These are phyloP conservation scores for Sinocyclocheilus anophthalmus DNA, from an alignment of 2,113 vertebrate species.

Conservation along the genomic window DNA sequence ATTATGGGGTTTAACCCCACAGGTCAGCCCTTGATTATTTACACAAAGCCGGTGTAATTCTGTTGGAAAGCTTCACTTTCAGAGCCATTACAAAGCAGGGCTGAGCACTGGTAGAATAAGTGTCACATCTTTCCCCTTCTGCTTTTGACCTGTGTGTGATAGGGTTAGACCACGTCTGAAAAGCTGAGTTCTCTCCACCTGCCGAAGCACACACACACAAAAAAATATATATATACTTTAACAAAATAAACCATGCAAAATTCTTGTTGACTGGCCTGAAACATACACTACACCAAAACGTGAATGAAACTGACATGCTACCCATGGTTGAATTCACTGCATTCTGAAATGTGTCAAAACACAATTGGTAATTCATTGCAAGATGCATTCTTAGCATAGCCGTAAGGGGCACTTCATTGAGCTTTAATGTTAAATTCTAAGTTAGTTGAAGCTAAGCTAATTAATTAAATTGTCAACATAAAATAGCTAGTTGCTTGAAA, in stretches of 20 bases:
- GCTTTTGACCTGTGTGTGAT: slow-evolving; percentile 88
- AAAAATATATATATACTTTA: slow-evolving; percentile 12
- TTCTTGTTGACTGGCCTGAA: neutral
- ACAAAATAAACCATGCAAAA: slow-evolving; percentile 13
- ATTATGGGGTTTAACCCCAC: slow-evolving; percentile 97
- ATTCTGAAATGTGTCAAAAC: neutral
- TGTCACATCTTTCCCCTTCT: slow-evolving; percentile 81
- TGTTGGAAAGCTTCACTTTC: slow-evolving; percentile 86
- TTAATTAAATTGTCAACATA: neutral
- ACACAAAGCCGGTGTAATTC: slow-evolving; percentile 95
- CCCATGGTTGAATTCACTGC: neutral
- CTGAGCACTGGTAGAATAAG: slow-evolving; percentile 80
- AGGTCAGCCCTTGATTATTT: slow-evolving; percentile 98
- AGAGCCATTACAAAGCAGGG: slow-evolving; percentile 84
- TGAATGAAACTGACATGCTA: neutral
- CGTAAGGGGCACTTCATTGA: neutral
- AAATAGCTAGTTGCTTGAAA: neutral
- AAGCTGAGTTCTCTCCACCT: slow-evolving; percentile 70
- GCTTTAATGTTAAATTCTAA: neutral
- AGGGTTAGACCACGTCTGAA: slow-evolving; percentile 81
- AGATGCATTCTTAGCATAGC: neutral
- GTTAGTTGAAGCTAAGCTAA: neutral
- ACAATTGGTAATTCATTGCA: neutral
- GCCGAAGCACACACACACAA: slow-evolving; percentile 43
- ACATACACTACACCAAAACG: neutral